Evolutionary conservation across 1,140 invertebrate genomes (phyloP).

Genomic region (Calliopsis andreniformis): DNA sequence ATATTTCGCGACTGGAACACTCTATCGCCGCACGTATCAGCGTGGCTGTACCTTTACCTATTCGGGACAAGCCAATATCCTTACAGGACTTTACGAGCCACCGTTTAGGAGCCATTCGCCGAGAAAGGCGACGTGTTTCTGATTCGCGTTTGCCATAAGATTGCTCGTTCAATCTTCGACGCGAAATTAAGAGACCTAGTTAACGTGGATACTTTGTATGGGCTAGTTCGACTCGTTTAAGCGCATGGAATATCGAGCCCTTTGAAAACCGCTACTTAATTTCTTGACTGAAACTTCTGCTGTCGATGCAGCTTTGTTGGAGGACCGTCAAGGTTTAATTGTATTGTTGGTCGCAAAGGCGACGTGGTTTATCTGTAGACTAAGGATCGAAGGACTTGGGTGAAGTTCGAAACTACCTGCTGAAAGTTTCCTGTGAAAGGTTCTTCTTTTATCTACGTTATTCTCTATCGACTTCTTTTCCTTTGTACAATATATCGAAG

Average conservation of each 20-base stretch:
- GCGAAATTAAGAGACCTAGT: not conserved
- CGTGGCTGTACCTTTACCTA: constrained; percentile 18
- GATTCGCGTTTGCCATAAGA: constrained; percentile 34
- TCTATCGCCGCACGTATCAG: constrained; percentile 23
- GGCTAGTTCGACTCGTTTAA: not conserved
- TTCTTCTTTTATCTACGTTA: no score
- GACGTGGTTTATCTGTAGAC: not conserved
- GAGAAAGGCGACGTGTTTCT: constrained; percentile 27
- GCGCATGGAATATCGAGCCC: no score
- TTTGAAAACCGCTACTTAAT: no score
- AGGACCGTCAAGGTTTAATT: not conserved
- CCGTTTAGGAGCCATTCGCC: constrained; percentile 36
- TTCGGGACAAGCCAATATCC: constrained; percentile 54
- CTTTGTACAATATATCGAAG: no score
- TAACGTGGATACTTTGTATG: not conserved
- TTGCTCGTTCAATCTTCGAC: not conserved
- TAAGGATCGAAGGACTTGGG: no score
- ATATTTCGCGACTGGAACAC: constrained; percentile 28
- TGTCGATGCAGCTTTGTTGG: no score
- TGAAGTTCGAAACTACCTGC: no score
- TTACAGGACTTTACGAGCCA: constrained; percentile 49
- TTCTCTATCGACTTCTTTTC: no score
- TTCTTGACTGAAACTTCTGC: no score
- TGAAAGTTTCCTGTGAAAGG: no score
- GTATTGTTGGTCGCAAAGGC: not conserved